phyloP scores from a whole-genome alignment of 2,797 vertebrate species.

The Pagetopsis macropterus region DNA sequence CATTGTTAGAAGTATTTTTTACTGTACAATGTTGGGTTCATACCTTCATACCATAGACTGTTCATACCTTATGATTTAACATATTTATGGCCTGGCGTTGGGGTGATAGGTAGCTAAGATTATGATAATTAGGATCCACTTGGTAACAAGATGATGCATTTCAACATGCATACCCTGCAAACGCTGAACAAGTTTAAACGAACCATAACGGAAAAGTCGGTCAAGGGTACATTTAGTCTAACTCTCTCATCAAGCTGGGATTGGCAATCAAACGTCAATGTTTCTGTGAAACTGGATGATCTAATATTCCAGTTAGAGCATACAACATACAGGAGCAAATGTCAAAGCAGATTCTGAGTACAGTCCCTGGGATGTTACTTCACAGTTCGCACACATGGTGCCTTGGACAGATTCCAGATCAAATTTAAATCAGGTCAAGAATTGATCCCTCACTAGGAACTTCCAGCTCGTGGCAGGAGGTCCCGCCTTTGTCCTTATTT shows the following conservation, averaged over 20 bases:
- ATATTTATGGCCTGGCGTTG: background rate
- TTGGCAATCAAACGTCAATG: background rate
- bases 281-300: conserved; percentile 51
- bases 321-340: conserved; percentile 50
- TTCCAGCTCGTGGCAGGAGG: too few species aligned
- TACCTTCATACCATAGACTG: background rate
- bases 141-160: background rate
- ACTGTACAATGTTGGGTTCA: background rate
- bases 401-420: conserved; percentile 70
- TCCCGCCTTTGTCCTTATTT: too few species aligned
- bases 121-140: conserved; percentile 7
- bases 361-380: conserved; percentile 63
- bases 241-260: background rate
- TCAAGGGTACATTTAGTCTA: background rate
- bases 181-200: background rate
- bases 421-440: conserved; percentile 72
- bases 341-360: conserved; percentile 71
- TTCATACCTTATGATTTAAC: conserved; percentile 25
- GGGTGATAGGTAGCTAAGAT: background rate
- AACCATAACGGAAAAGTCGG: background rate
- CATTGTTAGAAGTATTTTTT: conserved; percentile 1
- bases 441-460: conserved; percentile 47
- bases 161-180: background rate
- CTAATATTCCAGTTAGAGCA: conserved; percentile 35
- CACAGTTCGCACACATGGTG: conserved; percentile 57